phyloP scores from a whole-genome alignment of 1,140 invertebrate species.

The Dreissena rostriformis region DNA sequence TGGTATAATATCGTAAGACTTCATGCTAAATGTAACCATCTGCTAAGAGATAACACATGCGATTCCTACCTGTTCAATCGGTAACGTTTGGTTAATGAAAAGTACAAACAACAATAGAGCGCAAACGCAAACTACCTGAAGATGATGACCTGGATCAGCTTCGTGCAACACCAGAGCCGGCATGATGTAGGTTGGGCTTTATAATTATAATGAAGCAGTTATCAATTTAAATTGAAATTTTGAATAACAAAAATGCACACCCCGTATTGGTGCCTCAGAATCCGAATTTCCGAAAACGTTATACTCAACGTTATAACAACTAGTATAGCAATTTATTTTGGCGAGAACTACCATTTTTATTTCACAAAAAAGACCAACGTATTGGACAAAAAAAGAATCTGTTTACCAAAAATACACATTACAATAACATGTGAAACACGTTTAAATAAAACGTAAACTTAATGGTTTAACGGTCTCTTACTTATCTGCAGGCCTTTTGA shows the following conservation, averaged over 20 bases:
- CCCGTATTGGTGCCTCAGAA: not conserved
- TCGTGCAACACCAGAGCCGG: conserved; percentile 79
- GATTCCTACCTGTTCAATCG: conserved; percentile 1
- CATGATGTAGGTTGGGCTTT: conserved; percentile 78
- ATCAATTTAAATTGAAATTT: no score
- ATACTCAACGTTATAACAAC: not conserved
- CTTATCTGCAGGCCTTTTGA: conserved; percentile 59
- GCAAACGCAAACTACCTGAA: conserved; percentile 60
- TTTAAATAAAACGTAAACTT: no score
- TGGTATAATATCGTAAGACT: not conserved
- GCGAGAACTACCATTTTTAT: no score
- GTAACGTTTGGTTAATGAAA: not conserved
- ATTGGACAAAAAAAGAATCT: no score
- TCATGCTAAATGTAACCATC: not conserved
- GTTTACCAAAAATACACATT: no score
- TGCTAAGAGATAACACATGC: not conserved
- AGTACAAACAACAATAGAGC: not conserved
- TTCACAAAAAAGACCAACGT: no score
- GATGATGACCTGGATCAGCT: conserved; percentile 80
- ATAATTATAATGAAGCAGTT: not conserved
- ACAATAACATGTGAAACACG: no score
- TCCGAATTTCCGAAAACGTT: not conserved
- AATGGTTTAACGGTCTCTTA: conserved; percentile 27
- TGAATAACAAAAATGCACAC: not conserved
- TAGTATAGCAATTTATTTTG: not conserved